Evolutionary conservation across 1,140 invertebrate species (phyloP).

Genomic region (Calliphora vicina): DNA sequence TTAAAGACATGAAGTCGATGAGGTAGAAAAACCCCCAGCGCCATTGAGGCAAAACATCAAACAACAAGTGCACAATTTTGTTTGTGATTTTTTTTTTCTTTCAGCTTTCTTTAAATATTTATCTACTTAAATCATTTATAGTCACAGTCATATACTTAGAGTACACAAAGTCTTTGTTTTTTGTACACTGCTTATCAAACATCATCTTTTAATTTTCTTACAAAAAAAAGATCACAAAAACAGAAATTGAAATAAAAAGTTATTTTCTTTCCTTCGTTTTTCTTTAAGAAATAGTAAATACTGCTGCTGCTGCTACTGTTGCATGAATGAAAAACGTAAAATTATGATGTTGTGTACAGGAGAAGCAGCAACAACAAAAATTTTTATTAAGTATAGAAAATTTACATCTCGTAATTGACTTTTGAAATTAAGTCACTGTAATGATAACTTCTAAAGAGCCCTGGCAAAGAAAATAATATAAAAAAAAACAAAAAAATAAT

Average conservation of each 20-base stretch:
- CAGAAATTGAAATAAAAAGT: background rate
- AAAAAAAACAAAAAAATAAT: background rate
- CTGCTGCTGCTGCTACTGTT: too few relatives aligned
- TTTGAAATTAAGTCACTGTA: constrained; percentile 34
- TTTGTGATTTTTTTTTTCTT: background rate
- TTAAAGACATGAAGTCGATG: too few relatives aligned
- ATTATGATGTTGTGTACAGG: too few relatives aligned
- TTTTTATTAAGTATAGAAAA: background rate
- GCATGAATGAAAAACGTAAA: too few relatives aligned
- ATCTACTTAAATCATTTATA: constrained; percentile 18
- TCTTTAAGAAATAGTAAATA: background rate
- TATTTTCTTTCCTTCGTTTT: background rate
- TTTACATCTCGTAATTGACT: constrained; percentile 33
- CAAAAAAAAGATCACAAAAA: background rate
- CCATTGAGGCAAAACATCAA: background rate
- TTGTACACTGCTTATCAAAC: constrained; percentile 19
- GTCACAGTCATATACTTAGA: background rate
- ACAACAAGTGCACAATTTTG: background rate
- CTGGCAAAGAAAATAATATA: background rate
- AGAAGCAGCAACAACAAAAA: too few relatives aligned
- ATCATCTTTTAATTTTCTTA: constrained; percentile 18
- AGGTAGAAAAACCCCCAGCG: too few relatives aligned
- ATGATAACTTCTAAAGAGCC: constrained; percentile 34
- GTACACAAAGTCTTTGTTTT: background rate
- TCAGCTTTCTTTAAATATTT: background rate